Evolutionary conservation across 2,113 vertebrate genomes (phyloP), one percentile per base, ranked within the genome.

Genomic region (Oenanthe oenanthe): DNA sequence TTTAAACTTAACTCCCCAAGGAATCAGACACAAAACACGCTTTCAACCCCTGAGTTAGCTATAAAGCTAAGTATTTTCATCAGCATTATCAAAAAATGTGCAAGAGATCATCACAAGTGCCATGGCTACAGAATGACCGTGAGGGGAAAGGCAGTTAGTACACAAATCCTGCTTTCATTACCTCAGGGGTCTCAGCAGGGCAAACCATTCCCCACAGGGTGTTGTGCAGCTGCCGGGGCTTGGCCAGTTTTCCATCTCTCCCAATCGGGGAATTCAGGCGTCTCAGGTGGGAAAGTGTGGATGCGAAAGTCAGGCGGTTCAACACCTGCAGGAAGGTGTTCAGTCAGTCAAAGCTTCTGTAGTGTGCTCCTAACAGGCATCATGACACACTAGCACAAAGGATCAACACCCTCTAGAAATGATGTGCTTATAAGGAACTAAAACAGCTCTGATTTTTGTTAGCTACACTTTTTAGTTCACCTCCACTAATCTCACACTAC

Each of bases 191-290:
- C 98, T 99, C 99, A 8, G 99, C 99, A 32, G 99, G 99, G 93
- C 99, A 99, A 93, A 99, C 98, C 99, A 99, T 99, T 19, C 99
- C 99, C 99, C 99, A 99, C 83, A 99, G 91, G 0, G 99, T 99
- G 95, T 99, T 99, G 97, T 99, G 99, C 71, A 99, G 97, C 94
- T 99, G 99, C 45, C 99, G 95, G n/a, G 99, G 99, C 88, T 99
- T 99, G 12, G 99, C 99, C 84, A 99, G 97, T 80, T 99, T 99
- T 4, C 99, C 99, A 11, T 99, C 99, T 97, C 99, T 98, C 26
- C 99, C 99, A 14, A 99, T 99, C 0, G 99, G 99, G 48, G 99
- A 99, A 97, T 99, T 99, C 86, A 99, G 98, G 70, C 99, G 98
- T 7, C 99, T 98, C 48, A 99, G 97, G 60, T 99, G 99, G 63